Evolutionary conservation across 2,797 vertebrate genomes (phyloP), one percentile per base, ranked within the genome.

Genomic region (Staurois parvus): DNA sequence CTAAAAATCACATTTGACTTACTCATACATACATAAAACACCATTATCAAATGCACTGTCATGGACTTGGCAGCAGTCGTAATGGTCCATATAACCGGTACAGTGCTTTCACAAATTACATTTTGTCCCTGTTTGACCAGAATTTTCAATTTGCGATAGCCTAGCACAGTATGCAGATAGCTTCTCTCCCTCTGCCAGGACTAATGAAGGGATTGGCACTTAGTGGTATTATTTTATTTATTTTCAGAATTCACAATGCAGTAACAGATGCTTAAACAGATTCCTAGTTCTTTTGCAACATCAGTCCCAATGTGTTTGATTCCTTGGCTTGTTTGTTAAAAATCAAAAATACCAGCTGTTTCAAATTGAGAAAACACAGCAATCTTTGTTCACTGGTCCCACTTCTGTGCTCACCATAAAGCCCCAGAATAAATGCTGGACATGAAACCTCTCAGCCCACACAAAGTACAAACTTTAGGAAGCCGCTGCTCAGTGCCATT

Each of bases 191-290:
- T 1, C 19, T 87, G 91, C 91, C 92, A 93, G 89, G 89, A 69
- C 26, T 85, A 74, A 86, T 59, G 85, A 91, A 88, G 80, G 88
- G 83, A 85, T 91, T 94, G 93, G 93, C 92, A 92, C 45, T 13
- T 15, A 70, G 29, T 42, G 84, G 72, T 26, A 88, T 48, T 32
- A 0, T 89, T 93, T 90, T 91, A 84, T 75, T 76, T 90, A 70
- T 93, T 88, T 90, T 84, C 79, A 56, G 87, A 72, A 80, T 88
- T 89, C 83, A 90, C 88, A 82, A 89, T 11, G 0, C 87, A 85
- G 90, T 82, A 92, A 91, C 94, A 95, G 92, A 91, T 95, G 94
- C 92, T 92, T 83, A 76, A 92, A 89, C 94, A 94, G 92, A 93
- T 93, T 94, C 92, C 88, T 56, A 89, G 88, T 85, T 77, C 88